Conservation (phyloP, 2,888 invertebrate genomes). For the Sminthurinus aureus region DNA sequence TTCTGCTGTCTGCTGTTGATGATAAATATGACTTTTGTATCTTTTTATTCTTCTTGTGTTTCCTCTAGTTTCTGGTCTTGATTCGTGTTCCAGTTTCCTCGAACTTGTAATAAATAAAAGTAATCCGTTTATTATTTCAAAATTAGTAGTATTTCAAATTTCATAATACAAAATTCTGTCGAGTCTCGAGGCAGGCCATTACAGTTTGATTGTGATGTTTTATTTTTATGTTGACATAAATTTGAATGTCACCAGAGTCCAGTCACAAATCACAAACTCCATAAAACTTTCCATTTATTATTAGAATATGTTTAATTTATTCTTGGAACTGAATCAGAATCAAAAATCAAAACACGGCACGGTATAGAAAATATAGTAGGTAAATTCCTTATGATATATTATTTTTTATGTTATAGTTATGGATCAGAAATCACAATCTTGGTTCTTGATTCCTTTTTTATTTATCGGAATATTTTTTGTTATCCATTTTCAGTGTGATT, state of each 20-base stretch:
- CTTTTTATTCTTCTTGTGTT: not conserved
- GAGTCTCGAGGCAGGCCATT: not conserved
- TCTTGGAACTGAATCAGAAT: not conserved
- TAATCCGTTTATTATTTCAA: not conserved
- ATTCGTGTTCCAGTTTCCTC: not conserved
- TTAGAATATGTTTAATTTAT: no score
- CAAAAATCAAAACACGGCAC: not conserved
- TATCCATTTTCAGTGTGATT: no score
- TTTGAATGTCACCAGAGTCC: not conserved
- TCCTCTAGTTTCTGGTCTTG: slow-evolving; percentile 9
- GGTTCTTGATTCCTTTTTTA: no score
- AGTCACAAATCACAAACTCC: not conserved
- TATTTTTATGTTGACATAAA: not conserved
- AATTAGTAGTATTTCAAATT: not conserved
- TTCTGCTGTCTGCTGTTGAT: not conserved
- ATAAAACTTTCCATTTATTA: no score
- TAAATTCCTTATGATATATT: not conserved
- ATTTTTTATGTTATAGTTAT: not conserved
- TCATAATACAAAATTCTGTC: not conserved
- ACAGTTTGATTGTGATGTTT: no score
- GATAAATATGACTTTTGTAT: no score
- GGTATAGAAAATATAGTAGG: not conserved
- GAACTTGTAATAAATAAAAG: not conserved
- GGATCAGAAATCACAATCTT: no score
- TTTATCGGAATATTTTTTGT: no score